Base-by-base conservation (phyloP, 2,888 invertebrate species). In the Chymomyza caudatula region DNA sequence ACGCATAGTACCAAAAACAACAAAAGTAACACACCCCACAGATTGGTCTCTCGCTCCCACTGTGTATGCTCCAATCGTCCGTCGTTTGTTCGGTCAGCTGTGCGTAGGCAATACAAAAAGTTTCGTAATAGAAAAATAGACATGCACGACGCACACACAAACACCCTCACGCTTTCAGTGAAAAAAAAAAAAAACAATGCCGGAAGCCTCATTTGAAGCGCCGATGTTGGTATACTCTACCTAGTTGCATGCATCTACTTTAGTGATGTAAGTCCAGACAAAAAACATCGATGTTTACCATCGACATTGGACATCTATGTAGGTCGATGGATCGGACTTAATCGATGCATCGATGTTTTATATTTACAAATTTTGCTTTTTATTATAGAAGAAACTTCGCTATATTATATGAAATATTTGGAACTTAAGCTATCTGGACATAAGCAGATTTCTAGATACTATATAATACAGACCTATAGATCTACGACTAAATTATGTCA, bases 111-210 rank as follows among this genome's bases (percentile, higher is more conserved):
- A 67, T 54, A 66, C 58, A 58, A 47, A 65, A 66, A 63, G 71
- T 78, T 81, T 81, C 82, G 70, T 84, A 76, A 76, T 72, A 70
- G 73, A 76, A 78, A 79, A 76, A 79, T 67, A 65, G 67, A 78
- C 77, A 74, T n/a, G n/a, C n/a, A n/a, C n/a, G 65, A 52, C 60
- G 22, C 53, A 60, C 23, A 64, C 63, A 52, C 44, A 61, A 15
- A 71, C 55, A 71, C 29, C 29, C 29, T 8, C 29, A 59, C 29
- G 44, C 47, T 65, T 66, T 56, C 20, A 20, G 57, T 63, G 60
- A 54, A 58, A 64, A 20, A 43, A 56, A 44, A 62, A 37, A 37
- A n/a, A n/a, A n/a, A n/a, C n/a, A n/a, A n/a, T 2, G 11, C 11
- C 11, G 29, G 3, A 37, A 37, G 2, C 11, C 11, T n/a, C 3